These are phyloP conservation scores for Paradoxurus hermaphroditus DNA, from an alignment of 2,113 vertebrate genomes.

Conservation along the genomic window DNA sequence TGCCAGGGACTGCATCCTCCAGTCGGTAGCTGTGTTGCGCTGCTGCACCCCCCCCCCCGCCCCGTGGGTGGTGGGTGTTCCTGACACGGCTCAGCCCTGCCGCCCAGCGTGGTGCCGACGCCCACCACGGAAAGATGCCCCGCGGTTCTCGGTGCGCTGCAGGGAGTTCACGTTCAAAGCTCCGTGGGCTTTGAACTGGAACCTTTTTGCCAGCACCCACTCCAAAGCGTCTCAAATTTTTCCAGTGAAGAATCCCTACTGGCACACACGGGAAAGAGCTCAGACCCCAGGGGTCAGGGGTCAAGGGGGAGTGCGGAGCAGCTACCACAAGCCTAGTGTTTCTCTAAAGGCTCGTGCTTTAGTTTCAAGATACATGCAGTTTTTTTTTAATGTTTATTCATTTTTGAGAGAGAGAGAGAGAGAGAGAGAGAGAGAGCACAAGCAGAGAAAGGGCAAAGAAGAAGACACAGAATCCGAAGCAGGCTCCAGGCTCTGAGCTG, in stretches of 20 bases:
- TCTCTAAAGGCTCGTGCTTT: neutral
- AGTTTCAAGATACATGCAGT: neutral
- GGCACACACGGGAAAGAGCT: neutral
- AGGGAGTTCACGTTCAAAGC: neutral
- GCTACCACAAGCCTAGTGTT: neutral
- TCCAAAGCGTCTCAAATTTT: neutral
- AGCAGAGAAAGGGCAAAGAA: too few relatives aligned
- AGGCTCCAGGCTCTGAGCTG: too few relatives aligned
- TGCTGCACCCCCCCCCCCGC: too few relatives aligned
- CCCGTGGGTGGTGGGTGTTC: too few relatives aligned
- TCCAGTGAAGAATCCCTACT: neutral
- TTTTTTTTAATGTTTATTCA: neutral
- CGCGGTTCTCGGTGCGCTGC: too few relatives aligned
- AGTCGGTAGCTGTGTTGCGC: neutral
- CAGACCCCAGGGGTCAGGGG: neutral
- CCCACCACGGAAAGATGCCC: neutral
- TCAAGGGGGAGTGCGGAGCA: accelerated
- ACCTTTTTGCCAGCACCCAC: neutral
- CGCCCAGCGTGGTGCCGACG: too few relatives aligned
- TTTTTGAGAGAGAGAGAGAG: too few relatives aligned
- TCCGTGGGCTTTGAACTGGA: neutral
- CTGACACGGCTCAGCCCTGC: too few relatives aligned
- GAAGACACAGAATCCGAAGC: too few relatives aligned
- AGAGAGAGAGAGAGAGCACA: too few relatives aligned
- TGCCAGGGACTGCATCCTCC: neutral